Base-by-base conservation (phyloP, 2,888 invertebrate genomes). In the Oscheius sp. region DNA sequence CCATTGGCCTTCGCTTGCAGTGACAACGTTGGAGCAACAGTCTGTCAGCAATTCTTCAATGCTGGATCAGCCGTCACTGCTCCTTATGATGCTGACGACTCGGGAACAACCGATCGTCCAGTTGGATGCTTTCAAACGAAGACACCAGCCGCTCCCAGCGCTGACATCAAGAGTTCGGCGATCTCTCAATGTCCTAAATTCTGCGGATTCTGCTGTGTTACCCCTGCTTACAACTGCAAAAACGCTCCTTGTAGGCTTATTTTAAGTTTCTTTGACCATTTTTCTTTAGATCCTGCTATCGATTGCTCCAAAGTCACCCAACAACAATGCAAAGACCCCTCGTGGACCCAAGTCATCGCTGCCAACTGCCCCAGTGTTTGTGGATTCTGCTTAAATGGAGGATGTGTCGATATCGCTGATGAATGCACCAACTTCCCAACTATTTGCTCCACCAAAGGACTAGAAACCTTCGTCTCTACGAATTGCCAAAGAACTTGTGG, bases 331-430 rank as follows among this genome's bases (percentile, higher is more conserved):
- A 23, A 55, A 8, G 29, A 27, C 8, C 29, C 23, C 6, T 4
- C 12, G 5, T 55, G 55, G 55, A 10, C 31, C 5, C 27, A 55
- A 55, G 17, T 20, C 6, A 55, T 55, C 31, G 33, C 55, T 27
- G 27, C 27, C 0, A 23, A 55, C n/a, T 55, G 55, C 31, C 55
- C 55, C 2, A 15, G n/a, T 15, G 27, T 23, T 17, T 55, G 55
- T 34, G 55, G 55, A 5, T 55, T 55, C 31, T 55, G 55, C n/a
- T 10, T 17, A 4, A 10, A 15, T 3, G 55, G 55, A 55, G 34
- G 55, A 33, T 55, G 55, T 31, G 31, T 55, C 31, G 55, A 55
- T 27, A 23, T 27, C 8, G 55, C 55, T 31, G 20, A n/a, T 29
- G 33, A 55, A 5, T 55, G 55, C 33, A 3, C 8, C 12, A 20